These are phyloP conservation scores for Holothuria scabra DNA, from an alignment of 53 echinoderm and acorn worm genomes.

Conservation along the genomic window DNA sequence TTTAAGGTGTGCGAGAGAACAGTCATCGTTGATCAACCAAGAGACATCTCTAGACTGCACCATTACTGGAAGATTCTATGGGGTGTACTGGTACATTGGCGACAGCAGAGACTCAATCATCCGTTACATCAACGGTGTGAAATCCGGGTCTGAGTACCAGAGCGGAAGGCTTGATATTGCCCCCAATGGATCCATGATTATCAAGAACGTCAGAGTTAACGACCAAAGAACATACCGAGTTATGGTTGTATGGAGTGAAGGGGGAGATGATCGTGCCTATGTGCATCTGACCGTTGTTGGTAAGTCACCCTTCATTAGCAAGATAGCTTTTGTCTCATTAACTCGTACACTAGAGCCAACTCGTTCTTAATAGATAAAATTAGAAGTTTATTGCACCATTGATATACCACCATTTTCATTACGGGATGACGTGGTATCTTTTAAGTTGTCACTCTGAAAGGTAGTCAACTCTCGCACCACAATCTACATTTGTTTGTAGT, in stretches of 20 bases:
- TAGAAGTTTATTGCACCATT: too few relatives aligned
- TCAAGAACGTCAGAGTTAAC: background rate
- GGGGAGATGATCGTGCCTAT: background rate
- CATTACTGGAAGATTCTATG: background rate
- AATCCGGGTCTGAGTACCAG: background rate
- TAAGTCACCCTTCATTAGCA: background rate
- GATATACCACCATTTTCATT: too few relatives aligned
- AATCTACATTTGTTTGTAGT: too few relatives aligned
- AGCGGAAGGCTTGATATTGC: background rate
- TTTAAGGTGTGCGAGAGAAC: too few relatives aligned
- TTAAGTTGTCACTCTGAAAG: too few relatives aligned
- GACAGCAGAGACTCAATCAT: background rate
- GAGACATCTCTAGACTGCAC: background rate
- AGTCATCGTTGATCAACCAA: too few relatives aligned
- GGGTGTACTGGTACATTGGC: constrained; percentile 1
- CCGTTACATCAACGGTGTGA: background rate
- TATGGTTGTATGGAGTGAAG: background rate
- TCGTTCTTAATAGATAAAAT: too few relatives aligned
- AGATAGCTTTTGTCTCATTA: too few relatives aligned
- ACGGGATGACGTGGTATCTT: too few relatives aligned
- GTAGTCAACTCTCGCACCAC: too few relatives aligned
- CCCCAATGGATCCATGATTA: background rate
- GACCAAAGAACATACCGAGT: constrained; percentile 1
- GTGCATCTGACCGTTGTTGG: background rate
- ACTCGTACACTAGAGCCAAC: too few relatives aligned